Base-by-base conservation (phyloP, 2,797 vertebrate genomes). In the Chaunax sp. region DNA sequence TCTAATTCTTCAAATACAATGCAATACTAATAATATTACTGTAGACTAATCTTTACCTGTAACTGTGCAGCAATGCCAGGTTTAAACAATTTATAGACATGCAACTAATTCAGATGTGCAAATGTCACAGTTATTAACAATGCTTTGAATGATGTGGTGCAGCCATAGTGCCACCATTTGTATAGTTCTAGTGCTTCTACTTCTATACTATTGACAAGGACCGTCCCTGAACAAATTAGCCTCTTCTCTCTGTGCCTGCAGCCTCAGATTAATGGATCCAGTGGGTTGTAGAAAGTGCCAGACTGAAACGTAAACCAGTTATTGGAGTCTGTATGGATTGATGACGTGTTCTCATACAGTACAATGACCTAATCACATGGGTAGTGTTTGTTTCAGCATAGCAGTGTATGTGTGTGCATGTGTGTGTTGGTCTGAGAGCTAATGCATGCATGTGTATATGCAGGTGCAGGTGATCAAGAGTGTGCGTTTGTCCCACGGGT, bases 381-480 rank as follows among this genome's bases (percentile, higher is more conserved):
- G 6, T 15, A 3, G 15, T 26, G 15, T 71, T 56, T 55, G 37
- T 54, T 35, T 56, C 38, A 63, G 37, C 64, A 70, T 28, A 58
- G 16, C 28, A 2, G 28, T 30, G 28, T 30, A 4, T 13, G 3
- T 47, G 41, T 37, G 22, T 35, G 38, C 52, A 18, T 40, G 22
- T n/a, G 55, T 45, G 56, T 20, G 20, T 61, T 57, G 16, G 14
- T 53, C 20, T 35, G 35, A 6, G 44, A 6, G 44, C 2, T 25
- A 1, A 47, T 44, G 30, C 45, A 9, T 54, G n/a, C 1, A 25
- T 11, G 14, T 38, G 1, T 19, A 18, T 16, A 6, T 19, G n/a
- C 16, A 45, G 26, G 25, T 45, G 40, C 25, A 19, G 12, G 19
- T 20, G 40, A 41, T 15, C 38, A 43, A 57, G 26, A 40, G 37